Evolutionary conservation across 2,113 vertebrate species (phyloP).

Genomic region (Bombycilla garrulus): DNA sequence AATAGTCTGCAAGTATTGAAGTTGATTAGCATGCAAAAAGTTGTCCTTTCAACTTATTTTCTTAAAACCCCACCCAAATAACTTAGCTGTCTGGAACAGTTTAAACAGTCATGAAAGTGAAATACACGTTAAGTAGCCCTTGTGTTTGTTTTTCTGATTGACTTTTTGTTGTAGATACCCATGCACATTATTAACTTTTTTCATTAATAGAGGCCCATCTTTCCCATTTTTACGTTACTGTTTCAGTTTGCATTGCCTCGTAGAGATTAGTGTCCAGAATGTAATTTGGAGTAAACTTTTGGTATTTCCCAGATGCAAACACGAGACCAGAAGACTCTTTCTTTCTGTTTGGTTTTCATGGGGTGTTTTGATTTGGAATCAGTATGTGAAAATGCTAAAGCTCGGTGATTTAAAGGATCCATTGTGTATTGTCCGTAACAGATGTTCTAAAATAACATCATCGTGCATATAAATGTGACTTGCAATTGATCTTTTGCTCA

Average conservation of each 20-base stretch:
- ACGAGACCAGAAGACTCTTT: background rate
- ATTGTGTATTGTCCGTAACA: slow-evolving; percentile 10
- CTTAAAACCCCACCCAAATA: background rate
- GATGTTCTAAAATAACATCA: slow-evolving; percentile 35
- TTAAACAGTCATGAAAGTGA: background rate
- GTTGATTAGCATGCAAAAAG: background rate
- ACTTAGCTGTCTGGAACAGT: background rate
- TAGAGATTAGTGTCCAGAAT: background rate
- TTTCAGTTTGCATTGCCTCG: background rate
- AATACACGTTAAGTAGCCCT: background rate
- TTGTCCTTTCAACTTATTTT: background rate
- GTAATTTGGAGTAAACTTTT: background rate
- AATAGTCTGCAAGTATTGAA: background rate
- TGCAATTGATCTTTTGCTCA: background rate
- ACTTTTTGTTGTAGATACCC: background rate
- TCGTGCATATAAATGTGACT: background rate
- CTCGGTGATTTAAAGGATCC: background rate
- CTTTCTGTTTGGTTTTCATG: background rate
- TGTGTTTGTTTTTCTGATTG: background rate
- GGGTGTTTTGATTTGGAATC: background rate
- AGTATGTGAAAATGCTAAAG: background rate
- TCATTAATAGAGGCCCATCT: background rate
- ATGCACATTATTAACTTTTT: background rate
- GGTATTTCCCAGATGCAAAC: background rate
- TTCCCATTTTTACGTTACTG: background rate